A percentile compares a stretch with the other conserved stretches of the same genome.
Conservation (phyloP, 2,888 invertebrate species). For the Oligia latruncula region DNA sequence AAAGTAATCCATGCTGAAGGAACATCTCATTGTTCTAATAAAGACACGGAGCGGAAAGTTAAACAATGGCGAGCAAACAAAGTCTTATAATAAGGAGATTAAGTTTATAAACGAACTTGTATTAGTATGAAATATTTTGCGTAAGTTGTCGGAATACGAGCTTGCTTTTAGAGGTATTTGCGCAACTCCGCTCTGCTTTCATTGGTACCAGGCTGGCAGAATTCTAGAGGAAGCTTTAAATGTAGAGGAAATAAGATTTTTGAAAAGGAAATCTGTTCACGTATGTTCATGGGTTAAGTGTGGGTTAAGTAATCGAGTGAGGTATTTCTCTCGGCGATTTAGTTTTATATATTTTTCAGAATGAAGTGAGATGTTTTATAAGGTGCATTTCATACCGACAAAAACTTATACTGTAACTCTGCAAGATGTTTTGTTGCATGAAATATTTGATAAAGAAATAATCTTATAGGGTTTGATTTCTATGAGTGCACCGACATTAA, state of each 20-base stretch:
- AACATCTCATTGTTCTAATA: slow-evolving; percentile 61
- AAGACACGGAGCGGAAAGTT: slow-evolving; percentile 55
- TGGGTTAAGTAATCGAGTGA: slow-evolving; percentile 37
- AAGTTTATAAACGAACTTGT: slow-evolving; percentile 48
- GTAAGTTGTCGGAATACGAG: slow-evolving; percentile 16
- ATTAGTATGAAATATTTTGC: slow-evolving; percentile 52
- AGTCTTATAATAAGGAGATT: slow-evolving; percentile 59
- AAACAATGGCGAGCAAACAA: slow-evolving; percentile 62
- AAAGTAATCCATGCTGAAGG: slow-evolving; percentile 59
- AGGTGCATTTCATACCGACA: background rate
- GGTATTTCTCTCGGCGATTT: slow-evolving; percentile 39
- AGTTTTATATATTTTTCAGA: slow-evolving; percentile 39
- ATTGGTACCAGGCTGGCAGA: slow-evolving; percentile 50
- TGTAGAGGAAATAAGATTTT: slow-evolving; percentile 36
- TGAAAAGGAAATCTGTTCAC: slow-evolving; percentile 56
- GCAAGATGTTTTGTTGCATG: background rate
- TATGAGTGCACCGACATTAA: too few relatives aligned
- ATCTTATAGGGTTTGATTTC: background rate
- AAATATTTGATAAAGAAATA: background rate
- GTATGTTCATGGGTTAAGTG: slow-evolving; percentile 47
- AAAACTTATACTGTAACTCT: background rate
- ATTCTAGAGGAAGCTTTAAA: slow-evolving; percentile 62
- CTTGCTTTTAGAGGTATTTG: slow-evolving; percentile 25
- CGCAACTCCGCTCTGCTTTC: slow-evolving; percentile 27
- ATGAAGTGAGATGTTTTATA: slow-evolving; percentile 1